phyloP scores from a whole-genome alignment of 2,113 vertebrate species.

The Labeo rohita region DNA sequence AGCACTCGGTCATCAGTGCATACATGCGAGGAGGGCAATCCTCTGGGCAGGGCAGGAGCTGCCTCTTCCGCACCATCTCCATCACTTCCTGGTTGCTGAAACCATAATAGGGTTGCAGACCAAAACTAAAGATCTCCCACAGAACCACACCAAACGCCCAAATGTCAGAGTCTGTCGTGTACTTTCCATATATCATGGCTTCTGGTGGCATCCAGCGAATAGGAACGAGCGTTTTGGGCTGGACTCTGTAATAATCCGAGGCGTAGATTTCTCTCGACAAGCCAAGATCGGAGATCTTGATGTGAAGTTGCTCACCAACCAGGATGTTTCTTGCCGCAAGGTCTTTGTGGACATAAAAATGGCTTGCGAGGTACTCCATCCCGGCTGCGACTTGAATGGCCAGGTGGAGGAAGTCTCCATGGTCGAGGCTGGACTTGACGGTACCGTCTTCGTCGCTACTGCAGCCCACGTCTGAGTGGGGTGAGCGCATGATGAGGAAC shows the following conservation, averaged over 20 bases:
- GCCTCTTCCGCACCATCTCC: slow-evolving; percentile 95
- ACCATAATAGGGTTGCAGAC: slow-evolving; percentile 94
- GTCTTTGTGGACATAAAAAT: slow-evolving; percentile 95
- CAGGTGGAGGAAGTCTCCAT: slow-evolving; percentile 93
- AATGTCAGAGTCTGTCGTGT: slow-evolving; percentile 93
- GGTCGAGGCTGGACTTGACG: slow-evolving; percentile 94
- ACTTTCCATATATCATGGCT: slow-evolving; percentile 94
- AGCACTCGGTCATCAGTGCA: slow-evolving; percentile 95
- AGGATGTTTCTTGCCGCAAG: slow-evolving; percentile 94
- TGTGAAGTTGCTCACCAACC: slow-evolving; percentile 93
- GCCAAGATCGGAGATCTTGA: slow-evolving; percentile 97
- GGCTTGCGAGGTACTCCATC: slow-evolving; percentile 95
- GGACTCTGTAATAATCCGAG: slow-evolving; percentile 91
- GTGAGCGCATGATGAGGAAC: slow-evolving; percentile 98
- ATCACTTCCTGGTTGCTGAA: slow-evolving; percentile 99
- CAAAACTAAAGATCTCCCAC: slow-evolving; percentile 99
- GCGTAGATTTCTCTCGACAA: slow-evolving; percentile 94
- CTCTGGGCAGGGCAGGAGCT: slow-evolving; percentile 93
- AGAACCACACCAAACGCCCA: slow-evolving; percentile 97
- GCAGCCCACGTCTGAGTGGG: slow-evolving; percentile 94
- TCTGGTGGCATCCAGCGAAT: slow-evolving; percentile 98
- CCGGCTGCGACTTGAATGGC: slow-evolving; percentile 92
- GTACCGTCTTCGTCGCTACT: slow-evolving; percentile 98
- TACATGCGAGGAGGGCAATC: slow-evolving; percentile 96
- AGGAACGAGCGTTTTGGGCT: slow-evolving; percentile 90